phyloP scores from a whole-genome alignment of 2,113 vertebrate species.

The Xerus inauris region DNA sequence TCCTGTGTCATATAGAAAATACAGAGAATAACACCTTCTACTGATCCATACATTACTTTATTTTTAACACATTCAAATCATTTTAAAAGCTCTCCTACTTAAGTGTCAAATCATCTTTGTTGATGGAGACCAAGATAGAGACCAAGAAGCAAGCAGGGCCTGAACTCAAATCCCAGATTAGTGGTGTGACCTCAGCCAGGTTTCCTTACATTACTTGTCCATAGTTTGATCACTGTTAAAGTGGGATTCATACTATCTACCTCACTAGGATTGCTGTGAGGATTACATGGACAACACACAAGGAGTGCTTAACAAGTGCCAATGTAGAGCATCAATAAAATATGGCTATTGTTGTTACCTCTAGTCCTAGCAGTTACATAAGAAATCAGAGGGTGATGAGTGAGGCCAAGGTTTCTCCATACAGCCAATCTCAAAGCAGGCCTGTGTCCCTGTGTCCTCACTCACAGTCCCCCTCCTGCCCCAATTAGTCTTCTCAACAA shows the following conservation, averaged over 20 bases:
- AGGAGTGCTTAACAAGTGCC: neutral
- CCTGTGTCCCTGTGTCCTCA: neutral
- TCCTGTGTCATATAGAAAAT: neutral
- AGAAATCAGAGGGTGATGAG: neutral
- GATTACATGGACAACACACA: neutral
- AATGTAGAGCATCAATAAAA: neutral
- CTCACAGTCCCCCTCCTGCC: neutral
- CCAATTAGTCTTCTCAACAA: neutral
- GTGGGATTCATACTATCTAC: neutral
- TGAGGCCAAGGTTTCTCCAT: neutral
- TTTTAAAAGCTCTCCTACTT: constrained; percentile 40
- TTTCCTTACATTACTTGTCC: neutral
- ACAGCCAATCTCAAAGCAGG: neutral
- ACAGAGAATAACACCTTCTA: constrained; percentile 31
- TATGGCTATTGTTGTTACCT: neutral
- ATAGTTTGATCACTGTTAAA: neutral
- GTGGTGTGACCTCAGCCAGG: neutral
- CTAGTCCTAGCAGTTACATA: neutral
- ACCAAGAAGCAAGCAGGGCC: neutral
- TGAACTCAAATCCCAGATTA: neutral
- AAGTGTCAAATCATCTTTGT: neutral
- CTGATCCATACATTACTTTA: neutral
- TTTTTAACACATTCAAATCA: neutral
- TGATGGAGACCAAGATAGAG: neutral
- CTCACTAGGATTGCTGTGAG: neutral